Percentiles rank a stretch among this genome's conserved stretches.
Evolutionary conservation across 2,797 vertebrate species (phyloP).

Genomic region (Gobionotothen gibberifrons): DNA sequence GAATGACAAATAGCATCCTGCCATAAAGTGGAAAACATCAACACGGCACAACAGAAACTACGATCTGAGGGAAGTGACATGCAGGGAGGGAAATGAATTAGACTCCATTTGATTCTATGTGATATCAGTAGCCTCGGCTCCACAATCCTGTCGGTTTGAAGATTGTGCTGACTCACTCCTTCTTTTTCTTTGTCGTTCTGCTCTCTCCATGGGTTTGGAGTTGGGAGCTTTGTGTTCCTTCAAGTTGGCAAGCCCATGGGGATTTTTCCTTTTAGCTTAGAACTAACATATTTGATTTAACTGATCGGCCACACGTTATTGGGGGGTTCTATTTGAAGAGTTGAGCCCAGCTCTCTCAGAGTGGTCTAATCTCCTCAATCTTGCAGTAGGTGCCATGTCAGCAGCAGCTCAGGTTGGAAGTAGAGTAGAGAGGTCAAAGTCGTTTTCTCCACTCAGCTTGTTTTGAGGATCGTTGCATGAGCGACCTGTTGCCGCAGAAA

Average conservation of each 20-base stretch:
- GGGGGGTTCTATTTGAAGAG: slow-evolving; percentile 71
- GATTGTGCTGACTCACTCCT: slow-evolving; percentile 82
- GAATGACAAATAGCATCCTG: slow-evolving; percentile 87
- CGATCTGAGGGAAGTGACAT: slow-evolving; percentile 82
- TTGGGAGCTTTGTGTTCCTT: slow-evolving; percentile 56
- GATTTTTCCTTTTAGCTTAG: slow-evolving; percentile 55
- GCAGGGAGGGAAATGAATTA: slow-evolving; percentile 84
- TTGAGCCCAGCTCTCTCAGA: slow-evolving; percentile 57
- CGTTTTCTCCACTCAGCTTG: slow-evolving; percentile 66
- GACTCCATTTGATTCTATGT: slow-evolving; percentile 81
- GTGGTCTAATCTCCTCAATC: slow-evolving; percentile 73
- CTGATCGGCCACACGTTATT: slow-evolving; percentile 65
- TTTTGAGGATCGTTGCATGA: slow-evolving; percentile 69
- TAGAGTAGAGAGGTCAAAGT: slow-evolving; percentile 70
- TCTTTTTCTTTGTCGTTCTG: slow-evolving; percentile 39
- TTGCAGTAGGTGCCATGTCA: slow-evolving; percentile 69
- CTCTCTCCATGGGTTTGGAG: slow-evolving; percentile 46
- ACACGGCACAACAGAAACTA: slow-evolving; percentile 83
- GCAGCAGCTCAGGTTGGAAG: slow-evolving; percentile 69
- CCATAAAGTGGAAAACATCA: slow-evolving; percentile 85
- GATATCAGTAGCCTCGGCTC: slow-evolving; percentile 76
- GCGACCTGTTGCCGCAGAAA: slow-evolving; percentile 68
- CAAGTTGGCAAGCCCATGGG: slow-evolving; percentile 51
- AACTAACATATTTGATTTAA: slow-evolving; percentile 73
- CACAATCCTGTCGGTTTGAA: slow-evolving; percentile 63